phyloP scores from a whole-genome alignment of 2,888 invertebrate species.

The Xestia sexstrigata region DNA sequence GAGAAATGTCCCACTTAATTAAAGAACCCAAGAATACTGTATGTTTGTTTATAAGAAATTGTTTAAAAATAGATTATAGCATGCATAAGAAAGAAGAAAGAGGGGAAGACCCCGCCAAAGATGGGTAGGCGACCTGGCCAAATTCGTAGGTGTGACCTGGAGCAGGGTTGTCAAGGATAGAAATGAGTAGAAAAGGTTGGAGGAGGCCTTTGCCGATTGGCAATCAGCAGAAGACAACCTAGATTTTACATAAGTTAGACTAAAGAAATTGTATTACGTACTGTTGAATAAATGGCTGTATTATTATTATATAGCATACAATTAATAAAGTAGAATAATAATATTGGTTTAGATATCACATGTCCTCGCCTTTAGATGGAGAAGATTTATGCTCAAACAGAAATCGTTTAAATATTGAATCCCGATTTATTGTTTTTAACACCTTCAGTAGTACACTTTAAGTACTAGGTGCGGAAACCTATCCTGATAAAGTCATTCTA shows the following conservation, averaged over 20 bases:
- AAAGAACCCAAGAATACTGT: not conserved
- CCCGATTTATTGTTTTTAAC: not conserved
- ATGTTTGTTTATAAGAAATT: not conserved
- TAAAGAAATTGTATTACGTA: no score
- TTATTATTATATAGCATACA: not conserved
- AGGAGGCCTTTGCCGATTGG: no score
- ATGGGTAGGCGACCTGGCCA: no score
- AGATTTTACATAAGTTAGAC: no score
- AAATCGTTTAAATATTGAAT: not conserved
- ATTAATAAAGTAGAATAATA: not conserved
- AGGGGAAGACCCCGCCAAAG: no score
- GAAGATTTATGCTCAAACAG: not conserved
- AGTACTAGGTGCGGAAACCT: not conserved
- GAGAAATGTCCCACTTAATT: not conserved
- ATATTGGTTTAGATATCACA: not conserved
- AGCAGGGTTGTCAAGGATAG: no score
- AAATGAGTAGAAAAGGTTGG: no score
- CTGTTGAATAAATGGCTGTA: no score
- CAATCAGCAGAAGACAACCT: no score
- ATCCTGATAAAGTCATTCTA: not conserved
- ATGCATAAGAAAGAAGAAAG: no score
- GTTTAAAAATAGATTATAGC: not conserved
- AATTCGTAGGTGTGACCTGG: no score
- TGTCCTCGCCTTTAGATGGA: not conserved
- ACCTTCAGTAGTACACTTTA: not conserved